Conservation (phyloP, 2,797 vertebrate genomes). For the Nannoperca obscura region DNA sequence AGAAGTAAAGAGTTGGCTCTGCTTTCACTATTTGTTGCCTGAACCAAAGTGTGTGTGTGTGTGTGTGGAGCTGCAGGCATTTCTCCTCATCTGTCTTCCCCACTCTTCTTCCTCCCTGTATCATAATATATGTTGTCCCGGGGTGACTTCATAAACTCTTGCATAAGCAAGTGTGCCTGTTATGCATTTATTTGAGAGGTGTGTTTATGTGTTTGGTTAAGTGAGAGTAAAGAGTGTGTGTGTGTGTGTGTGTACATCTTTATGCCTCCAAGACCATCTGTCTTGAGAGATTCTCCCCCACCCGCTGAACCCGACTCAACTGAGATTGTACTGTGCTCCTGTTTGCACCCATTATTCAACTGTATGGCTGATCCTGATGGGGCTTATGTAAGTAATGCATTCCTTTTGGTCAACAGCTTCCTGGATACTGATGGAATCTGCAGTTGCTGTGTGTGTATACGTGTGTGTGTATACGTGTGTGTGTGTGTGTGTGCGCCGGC, state of each 20-base stretch:
- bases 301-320: slow-evolving; percentile 11
- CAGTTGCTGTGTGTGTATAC: slow-evolving; percentile 38
- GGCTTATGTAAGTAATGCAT: slow-evolving; percentile 75
- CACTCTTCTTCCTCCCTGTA: slow-evolving; percentile 17
- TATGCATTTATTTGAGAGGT: slow-evolving; percentile 47
- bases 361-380: slow-evolving; percentile 50
- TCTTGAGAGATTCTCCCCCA: slow-evolving; percentile 30
- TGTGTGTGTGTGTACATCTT: not conserved
- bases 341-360: slow-evolving; percentile 54
- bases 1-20: slow-evolving; percentile 42
- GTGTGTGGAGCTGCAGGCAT: slow-evolving; percentile 32
- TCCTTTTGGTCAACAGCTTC: slow-evolving; percentile 71
- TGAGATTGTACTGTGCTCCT: slow-evolving; percentile 33
- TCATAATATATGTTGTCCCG: slow-evolving; percentile 46
- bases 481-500: slow-evolving; percentile 17
- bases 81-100: slow-evolving; percentile 39
- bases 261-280: slow-evolving; percentile 50
- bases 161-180: slow-evolving; percentile 63
- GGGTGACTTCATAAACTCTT: slow-evolving; percentile 65
- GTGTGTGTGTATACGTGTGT: slow-evolving; percentile 36
- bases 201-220: slow-evolving; percentile 37
- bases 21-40: slow-evolving; percentile 58
- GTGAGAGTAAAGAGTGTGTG: slow-evolving; percentile 26
- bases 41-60: slow-evolving; percentile 22
- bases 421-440: slow-evolving; percentile 78